Evolutionary conservation across 2,888 invertebrate genomes (phyloP).

Genomic region (Heliothis peltigera): DNA sequence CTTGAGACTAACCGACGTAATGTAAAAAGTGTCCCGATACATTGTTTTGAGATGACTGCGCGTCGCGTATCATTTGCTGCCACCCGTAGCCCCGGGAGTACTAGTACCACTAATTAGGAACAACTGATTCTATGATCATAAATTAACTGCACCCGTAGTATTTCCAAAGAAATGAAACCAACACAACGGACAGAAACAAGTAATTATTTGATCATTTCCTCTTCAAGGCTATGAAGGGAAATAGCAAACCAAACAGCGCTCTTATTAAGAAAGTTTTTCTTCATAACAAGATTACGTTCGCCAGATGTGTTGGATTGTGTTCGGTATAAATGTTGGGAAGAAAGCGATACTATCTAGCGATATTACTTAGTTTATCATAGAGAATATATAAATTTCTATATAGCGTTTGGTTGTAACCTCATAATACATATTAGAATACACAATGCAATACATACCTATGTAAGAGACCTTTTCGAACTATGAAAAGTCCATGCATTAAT

Average conservation of each 20-base stretch:
- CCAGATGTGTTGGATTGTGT: constrained; percentile 86
- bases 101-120: too few species aligned
- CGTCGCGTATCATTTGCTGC: too few species aligned
- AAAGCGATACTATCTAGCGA: constrained; percentile 50
- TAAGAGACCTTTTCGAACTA: too few species aligned
- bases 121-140: too few species aligned
- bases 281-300: constrained; percentile 87
- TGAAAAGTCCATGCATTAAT: too few species aligned
- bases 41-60: too few species aligned
- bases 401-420: not conserved
- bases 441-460: too few species aligned
- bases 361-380: constrained; percentile 50
- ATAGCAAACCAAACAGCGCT: constrained; percentile 80
- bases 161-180: constrained; percentile 38
- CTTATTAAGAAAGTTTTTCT: constrained; percentile 90
- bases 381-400: constrained; percentile 21
- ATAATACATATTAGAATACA: too few species aligned
- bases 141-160: constrained; percentile 3
- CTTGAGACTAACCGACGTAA: too few species aligned
- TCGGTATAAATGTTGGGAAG: constrained; percentile 76
- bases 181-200: constrained; percentile 45
- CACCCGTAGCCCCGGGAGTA: too few species aligned
- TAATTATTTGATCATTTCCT: constrained; percentile 76
- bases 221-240: constrained; percentile 69
- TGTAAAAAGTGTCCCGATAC: too few species aligned